phyloP scores from a whole-genome alignment of 2,113 vertebrate genomes.

The Nothocercus nigrocapillus region DNA sequence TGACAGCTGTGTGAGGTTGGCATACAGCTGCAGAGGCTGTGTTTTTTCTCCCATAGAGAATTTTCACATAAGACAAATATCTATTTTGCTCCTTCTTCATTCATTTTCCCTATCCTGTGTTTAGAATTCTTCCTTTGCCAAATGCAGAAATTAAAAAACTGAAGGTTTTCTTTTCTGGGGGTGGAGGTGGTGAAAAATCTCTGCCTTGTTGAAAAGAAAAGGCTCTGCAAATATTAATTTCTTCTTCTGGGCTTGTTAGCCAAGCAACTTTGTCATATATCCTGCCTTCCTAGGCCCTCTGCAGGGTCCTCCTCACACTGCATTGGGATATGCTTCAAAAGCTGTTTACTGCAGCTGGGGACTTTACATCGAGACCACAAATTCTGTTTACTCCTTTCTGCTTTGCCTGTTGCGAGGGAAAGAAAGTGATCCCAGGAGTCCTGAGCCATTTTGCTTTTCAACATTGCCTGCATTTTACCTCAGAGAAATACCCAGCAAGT shows the following conservation, averaged over 20 bases:
- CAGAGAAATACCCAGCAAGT: neutral
- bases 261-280: neutral
- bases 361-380: neutral
- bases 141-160: neutral
- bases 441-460: neutral
- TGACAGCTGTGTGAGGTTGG: neutral
- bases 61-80: neutral
- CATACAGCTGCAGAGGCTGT: neutral
- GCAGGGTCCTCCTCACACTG: conserved; percentile 26
- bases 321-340: neutral
- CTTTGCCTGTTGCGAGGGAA: neutral
- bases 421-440: neutral
- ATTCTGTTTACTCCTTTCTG: neutral
- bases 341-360: accelerated
- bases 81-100: neutral
- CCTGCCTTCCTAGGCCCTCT: conserved; percentile 48
- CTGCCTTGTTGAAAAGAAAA: neutral
- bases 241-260: neutral
- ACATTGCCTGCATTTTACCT: neutral
- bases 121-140: neutral
- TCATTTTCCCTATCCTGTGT: accelerated
- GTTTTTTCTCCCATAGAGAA: neutral
- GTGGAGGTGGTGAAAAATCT: neutral
- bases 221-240: neutral
- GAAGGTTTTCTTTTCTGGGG: neutral